These are phyloP conservation scores for Neopelma chrysocephalum DNA, from an alignment of 2,797 vertebrate genomes.

Conservation along the genomic window DNA sequence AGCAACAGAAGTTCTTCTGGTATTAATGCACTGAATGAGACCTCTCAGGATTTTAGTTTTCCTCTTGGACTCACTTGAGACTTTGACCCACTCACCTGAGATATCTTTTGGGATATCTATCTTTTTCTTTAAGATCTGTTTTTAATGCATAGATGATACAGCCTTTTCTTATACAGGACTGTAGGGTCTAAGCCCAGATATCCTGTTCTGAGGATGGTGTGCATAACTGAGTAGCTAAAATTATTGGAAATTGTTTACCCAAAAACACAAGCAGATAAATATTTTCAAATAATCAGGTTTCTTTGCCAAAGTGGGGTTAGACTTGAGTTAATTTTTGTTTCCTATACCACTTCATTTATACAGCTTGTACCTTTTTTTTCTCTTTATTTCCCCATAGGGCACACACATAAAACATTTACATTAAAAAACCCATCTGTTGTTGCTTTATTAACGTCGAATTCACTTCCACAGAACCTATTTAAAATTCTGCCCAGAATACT, in stretches of 20 bases:
- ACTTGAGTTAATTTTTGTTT: not conserved
- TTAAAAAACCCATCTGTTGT: not conserved
- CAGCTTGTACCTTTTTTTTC: not conserved
- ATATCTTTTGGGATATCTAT: not conserved
- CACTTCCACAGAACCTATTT: not conserved
- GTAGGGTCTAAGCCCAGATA: not conserved
- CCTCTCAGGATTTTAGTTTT: not conserved
- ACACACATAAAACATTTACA: not conserved
- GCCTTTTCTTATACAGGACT: not conserved
- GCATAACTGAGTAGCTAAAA: not conserved
- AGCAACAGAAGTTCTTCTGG: not conserved
- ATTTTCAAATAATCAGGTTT: not conserved
- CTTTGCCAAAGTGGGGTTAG: not conserved
- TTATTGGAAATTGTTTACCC: not conserved
- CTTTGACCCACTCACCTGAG: not conserved
- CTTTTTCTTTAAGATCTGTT: not conserved
- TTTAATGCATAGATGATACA: not conserved
- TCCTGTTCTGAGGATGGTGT: not conserved
- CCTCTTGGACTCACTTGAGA: not conserved
- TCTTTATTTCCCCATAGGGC: not conserved
- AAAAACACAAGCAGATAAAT: not conserved
- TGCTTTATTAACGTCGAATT: conserved; percentile 33
- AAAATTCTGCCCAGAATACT: not conserved
- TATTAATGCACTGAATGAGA: not conserved
- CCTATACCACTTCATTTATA: not conserved